Conservation (phyloP, 35 echinoderm and acorn worm species). For the Eucidaris tribuloides region DNA sequence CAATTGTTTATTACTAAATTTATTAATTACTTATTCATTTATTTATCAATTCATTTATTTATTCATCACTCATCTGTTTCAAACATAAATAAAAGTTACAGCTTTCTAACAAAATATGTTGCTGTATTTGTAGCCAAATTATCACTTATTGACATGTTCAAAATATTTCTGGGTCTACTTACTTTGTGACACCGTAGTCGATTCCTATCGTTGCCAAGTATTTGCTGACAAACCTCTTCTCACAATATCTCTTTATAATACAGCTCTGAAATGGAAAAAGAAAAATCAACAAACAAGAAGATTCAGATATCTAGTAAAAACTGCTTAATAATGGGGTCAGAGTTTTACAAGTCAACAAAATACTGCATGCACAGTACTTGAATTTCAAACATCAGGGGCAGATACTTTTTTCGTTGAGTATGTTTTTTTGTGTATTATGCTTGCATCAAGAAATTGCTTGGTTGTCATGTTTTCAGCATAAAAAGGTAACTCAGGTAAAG, state of each 20-base stretch:
- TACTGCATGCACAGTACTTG: background rate
- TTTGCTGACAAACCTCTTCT: constrained; percentile 97
- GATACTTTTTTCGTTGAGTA: no score
- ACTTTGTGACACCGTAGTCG: constrained; percentile 99
- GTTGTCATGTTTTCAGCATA: no score
- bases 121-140: no score
- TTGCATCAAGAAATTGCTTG: no score
- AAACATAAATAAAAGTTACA: background rate
- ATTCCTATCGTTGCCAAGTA: constrained; percentile 97
- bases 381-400: no score
- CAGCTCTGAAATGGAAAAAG: constrained; percentile 58
- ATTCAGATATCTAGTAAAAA: background rate
- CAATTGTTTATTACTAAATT: no score
- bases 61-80: no score
- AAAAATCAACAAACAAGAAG: background rate
- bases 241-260: constrained; percentile 98
- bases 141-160: background rate
- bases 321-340: background rate
- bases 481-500: no score
- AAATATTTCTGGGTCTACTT: background rate
- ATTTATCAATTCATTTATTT: no score
- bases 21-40: no score
- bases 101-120: no score
- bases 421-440: no score
- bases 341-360: background rate